Evolutionary conservation across 1,140 invertebrate species (phyloP).

Genomic region (Eriocheir sinensis): DNA sequence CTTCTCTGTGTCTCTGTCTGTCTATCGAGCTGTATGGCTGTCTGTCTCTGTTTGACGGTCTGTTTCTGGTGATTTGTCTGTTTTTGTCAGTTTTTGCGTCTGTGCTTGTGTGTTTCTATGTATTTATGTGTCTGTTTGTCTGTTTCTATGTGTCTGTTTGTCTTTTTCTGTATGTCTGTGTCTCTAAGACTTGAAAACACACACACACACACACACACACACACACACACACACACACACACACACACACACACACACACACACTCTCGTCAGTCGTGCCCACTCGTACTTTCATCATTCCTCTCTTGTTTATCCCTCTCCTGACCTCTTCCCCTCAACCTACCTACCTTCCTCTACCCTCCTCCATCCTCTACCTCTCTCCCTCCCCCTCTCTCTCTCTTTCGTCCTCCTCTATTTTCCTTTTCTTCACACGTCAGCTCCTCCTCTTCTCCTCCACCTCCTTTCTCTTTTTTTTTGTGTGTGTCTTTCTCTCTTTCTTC

Average conservation of each 20-base stretch:
- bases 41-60: no score
- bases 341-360: not conserved
- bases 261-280: not conserved
- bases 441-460: not conserved
- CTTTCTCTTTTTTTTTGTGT: not conserved
- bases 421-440: not conserved
- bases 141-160: not conserved
- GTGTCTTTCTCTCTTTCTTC: not conserved
- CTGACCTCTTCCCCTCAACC: not conserved
- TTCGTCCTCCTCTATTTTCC: not conserved
- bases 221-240: no score
- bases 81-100: not conserved
- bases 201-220: no score
- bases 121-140: no score
- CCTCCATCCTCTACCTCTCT: not conserved
- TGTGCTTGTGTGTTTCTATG: not conserved
- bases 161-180: not conserved
- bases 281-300: conserved; percentile 5
- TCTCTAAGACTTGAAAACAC: no score
- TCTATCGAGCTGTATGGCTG: no score
- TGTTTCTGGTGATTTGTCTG: no score
- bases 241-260: no score
- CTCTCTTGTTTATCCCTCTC: not conserved
- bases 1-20: not conserved
- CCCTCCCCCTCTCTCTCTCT: not conserved